Evolutionary conservation across 2,888 invertebrate species (phyloP).

Genomic region (Capitulum mitella): DNA sequence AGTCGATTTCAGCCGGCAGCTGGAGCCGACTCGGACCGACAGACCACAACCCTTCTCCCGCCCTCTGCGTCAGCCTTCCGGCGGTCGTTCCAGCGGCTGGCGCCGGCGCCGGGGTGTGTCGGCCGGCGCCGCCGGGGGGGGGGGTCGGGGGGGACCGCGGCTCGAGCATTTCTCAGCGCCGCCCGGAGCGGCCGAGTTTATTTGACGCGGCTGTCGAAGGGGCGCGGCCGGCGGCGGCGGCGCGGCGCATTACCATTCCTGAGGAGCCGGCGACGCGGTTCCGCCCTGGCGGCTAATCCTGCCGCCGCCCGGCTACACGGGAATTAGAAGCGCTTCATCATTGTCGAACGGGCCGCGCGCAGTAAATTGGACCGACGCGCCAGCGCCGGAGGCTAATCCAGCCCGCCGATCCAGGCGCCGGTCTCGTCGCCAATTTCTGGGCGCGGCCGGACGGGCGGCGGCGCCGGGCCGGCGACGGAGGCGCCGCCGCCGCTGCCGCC

Average conservation of each 20-base stretch:
- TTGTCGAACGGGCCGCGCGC: background rate
- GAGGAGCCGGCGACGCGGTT: background rate
- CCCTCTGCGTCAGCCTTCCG: too few relatives aligned
- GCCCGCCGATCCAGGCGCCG: background rate
- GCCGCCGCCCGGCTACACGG: background rate
- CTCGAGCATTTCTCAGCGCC: background rate
- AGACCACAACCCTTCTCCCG: too few relatives aligned
- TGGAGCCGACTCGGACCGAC: too few relatives aligned
- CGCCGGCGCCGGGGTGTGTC: background rate
- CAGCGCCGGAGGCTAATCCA: background rate
- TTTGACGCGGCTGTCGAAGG: constrained; percentile 17
- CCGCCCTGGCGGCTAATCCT: background rate
- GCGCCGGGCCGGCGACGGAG: background rate
- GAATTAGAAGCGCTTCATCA: constrained; percentile 19
- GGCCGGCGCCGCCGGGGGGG: background rate
- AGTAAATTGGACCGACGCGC: background rate
- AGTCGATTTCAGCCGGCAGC: too few relatives aligned
- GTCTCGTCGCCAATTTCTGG: background rate
- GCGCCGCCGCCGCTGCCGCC: too few relatives aligned
- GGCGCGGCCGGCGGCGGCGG: background rate
- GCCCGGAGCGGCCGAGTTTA: background rate
- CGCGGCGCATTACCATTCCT: background rate
- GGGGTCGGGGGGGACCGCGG: background rate
- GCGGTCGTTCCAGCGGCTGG: background rate
- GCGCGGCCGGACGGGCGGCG: background rate